Percentiles rank a stretch among this genome's conserved stretches.
These are phyloP conservation scores for Etheostoma cragini DNA, from an alignment of 2,113 vertebrate species.

Conservation along the genomic window DNA sequence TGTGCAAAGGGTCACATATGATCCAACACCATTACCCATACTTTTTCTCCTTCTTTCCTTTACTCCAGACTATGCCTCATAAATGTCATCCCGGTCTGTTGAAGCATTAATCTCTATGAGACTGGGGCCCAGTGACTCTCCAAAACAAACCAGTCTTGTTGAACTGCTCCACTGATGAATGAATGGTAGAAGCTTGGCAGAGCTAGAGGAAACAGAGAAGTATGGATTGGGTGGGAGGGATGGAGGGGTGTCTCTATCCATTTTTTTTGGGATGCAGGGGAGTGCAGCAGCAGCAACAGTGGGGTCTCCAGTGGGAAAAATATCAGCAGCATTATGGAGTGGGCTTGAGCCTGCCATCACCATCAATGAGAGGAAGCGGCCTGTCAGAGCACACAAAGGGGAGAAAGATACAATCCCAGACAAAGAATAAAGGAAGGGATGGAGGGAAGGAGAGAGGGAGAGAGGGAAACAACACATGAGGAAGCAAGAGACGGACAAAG, in stretches of 20 bases:
- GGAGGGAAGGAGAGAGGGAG: conserved; percentile 54
- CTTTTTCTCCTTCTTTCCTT: conserved; percentile 57
- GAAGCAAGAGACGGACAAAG: conserved; percentile 50
- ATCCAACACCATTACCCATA: conserved; percentile 48
- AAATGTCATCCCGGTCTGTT: conserved; percentile 80
- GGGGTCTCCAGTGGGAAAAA: conserved; percentile 79
- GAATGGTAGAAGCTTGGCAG: conserved; percentile 79
- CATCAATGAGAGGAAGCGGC: conserved; percentile 79
- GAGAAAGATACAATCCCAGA: conserved; percentile 61
- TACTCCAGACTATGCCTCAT: conserved; percentile 69
- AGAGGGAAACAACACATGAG: conserved; percentile 34
- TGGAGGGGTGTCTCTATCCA: conserved; percentile 56
- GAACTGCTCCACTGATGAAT: conserved; percentile 73
- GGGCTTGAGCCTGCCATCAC: conserved; percentile 74
- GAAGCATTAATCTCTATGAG: conserved; percentile 78
- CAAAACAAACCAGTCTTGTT: conserved; percentile 80
- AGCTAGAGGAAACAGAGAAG: conserved; percentile 75
- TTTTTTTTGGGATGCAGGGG: conserved; percentile 53
- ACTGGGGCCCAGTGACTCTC: conserved; percentile 75
- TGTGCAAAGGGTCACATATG: conserved; percentile 46
- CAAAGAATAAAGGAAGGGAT: conserved; percentile 52
- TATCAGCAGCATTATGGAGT: conserved; percentile 72
- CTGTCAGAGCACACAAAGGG: conserved; percentile 75
- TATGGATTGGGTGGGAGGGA: conserved; percentile 49
- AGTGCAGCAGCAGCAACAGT: conserved; percentile 61